Evolutionary conservation across 2,113 vertebrate genomes (phyloP), one percentile per base, ranked within the genome.

Genomic region (Pygoscelis antarcticus): DNA sequence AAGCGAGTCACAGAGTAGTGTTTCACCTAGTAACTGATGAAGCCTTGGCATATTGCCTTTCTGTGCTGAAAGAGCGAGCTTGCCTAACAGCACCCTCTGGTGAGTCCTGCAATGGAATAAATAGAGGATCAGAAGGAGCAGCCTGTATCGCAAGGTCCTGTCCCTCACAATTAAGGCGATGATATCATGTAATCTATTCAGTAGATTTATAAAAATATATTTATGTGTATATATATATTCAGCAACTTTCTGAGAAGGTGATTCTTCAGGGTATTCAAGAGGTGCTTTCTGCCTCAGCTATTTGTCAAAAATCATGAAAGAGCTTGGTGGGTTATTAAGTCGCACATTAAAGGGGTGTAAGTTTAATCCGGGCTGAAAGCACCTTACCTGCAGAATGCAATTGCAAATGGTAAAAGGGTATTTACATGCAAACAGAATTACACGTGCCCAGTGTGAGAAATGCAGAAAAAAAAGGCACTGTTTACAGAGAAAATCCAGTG

Each of bases 21-120:
- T 58, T 89, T 81, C 36, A 27, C 57, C 61, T 75, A 4, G 19
- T 44, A 38, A 32, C 29, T 30, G 6, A 4, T 1, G 16, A 13
- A 21, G 14, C 40, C 86, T 44, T 32, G 66, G 49, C 36, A 2
- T 6, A 2, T 22, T 65, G 79, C 54, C 49, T 32, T 74, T 46
- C 49, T 32, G 34, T 32, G 44, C 75, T 42, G 51, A 38, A 34
- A 34, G 49, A 84, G 9, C 0, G 6, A 47, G 34, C 16, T 75
- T 60, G 90, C 25, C 60, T 74, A 27, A 54, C 51, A 95, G 86
- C 92, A 65, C 92, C 95, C 90, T 84, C 90, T 95, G 80, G 20
- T 9, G 83, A 71, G 40, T 27, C 46, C 26, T 74, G 61, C 9
- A 2, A 0, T 16, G 62, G 22, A 57, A 30, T 34, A 66, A 26